Base-by-base conservation (phyloP, 2,797 vertebrate species). In the Oreochromis mossambicus region DNA sequence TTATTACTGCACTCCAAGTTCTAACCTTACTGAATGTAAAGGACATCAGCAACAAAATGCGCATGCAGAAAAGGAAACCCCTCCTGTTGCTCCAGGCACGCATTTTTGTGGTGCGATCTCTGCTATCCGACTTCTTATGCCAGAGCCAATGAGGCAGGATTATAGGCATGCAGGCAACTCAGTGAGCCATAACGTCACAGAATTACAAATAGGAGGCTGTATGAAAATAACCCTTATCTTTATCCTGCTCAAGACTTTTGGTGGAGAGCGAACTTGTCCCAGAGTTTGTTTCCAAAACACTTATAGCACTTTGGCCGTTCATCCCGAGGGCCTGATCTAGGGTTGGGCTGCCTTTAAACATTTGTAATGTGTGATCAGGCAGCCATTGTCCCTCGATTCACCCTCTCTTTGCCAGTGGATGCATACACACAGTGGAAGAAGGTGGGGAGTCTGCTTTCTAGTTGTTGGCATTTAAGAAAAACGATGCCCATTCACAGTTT, bases 361-460 rank as follows among this genome's bases (percentile, higher is more conserved):
- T 85, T 89, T 84, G 87, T 81, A 75, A 85, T 81, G 82, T 93
- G 93, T 88, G 93, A 92, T 92, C 87, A 78, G 80, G 58, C 87
- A 58, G 84, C 78, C 91, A 90, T 88, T 93, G 91, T 94, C 87
- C 88, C 89, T 83, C 14, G 75, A 87, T 85, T 93, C 87, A 85
- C 83, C 85, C 89, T 75, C 56, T 80, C 85, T 91, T 63, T 93
- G 92, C 92, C 91, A 92, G 86, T 75, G 84, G 85, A 78, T 75
- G 73, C 78, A 32, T 75, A 79, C 88, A 90, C 85, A 89, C 87
- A 90, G 68, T 86, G 63, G 82, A 83, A 81, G 86, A 91, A 83
- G 86, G 85, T 86, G 83, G 90, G 90, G 85, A 82, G 91, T 90
- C 91, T 83, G 87, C 92, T 94, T 92, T 93, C 87, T 93, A 85